Base-by-base conservation (phyloP, 1,140 invertebrate species). In the Rhynchophorus ferrugineus region DNA sequence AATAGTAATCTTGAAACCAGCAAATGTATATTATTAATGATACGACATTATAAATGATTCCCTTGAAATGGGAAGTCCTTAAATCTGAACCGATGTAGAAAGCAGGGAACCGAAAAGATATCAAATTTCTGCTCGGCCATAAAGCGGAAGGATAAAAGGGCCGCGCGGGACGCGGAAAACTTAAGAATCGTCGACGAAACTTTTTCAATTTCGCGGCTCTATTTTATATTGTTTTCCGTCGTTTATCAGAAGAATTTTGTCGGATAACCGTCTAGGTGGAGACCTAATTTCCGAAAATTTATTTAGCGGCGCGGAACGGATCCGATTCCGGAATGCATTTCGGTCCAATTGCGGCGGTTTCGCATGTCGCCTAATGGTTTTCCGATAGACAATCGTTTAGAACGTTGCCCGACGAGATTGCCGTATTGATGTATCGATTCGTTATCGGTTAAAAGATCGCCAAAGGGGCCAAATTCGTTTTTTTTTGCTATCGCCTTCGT, bases 291-390 rank as follows among this genome's bases (percentile, higher is more conserved):
- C n/a, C n/a, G 8, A 22, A 47, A 17, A 22, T 47, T 47, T 47
- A 47, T 47, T 47, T 47, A 47, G 17, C 38, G 20, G 8, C 45
- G 18, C 11, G 9, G 33, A 38, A 14, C 16, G 13, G 43, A 34
- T 22, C 43, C 43, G 18, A 44, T 44, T 51, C 49, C 34, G 44
- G 37, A 44, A 51, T 44, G 49, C 49, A 51, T 24, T 51, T 51
- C 43, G 42, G 33, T 33, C 22, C 17, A 37, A 51, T 44, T 41
- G 33, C 36, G 41, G 24, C 3, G 42, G 19, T 35, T 44, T 35
- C 41, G 42, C 41, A 33, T 36, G 47, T 34, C 34, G 20, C 18
- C 47, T 49, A 49, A 51, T 51, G 49, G 49, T 8, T 43, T 51
- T 44, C 39, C 41, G 13, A 44, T 51, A 51, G 37, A 51, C 34